Percentiles rank a stretch among this genome's conserved stretches.
Conservation (phyloP, 2,113 vertebrate genomes). For the Tor tambroides region DNA sequence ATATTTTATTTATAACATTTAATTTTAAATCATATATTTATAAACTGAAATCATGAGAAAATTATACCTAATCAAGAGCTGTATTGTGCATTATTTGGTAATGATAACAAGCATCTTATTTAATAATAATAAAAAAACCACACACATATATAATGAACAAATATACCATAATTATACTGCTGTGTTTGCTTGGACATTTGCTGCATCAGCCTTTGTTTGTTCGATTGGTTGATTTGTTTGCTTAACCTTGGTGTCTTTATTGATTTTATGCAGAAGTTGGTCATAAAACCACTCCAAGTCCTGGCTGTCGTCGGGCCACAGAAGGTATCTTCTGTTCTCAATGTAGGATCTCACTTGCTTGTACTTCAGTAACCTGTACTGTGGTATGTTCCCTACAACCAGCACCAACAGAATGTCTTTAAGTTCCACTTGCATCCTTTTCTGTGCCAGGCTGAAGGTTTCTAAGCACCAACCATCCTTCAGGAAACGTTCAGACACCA, state of each 20-base stretch:
- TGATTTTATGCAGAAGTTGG: slow-evolving; percentile 76
- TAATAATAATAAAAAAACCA: not conserved
- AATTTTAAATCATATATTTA: not conserved
- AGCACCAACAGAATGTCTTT: slow-evolving; percentile 81
- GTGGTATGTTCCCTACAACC: slow-evolving; percentile 84
- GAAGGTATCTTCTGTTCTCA: slow-evolving; percentile 77
- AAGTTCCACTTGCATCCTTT: slow-evolving; percentile 77
- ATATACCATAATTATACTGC: not conserved
- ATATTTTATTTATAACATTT: not conserved
- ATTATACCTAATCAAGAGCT: not conserved
- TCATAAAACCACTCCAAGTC: slow-evolving; percentile 86
- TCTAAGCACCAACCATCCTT: slow-evolving; percentile 92
- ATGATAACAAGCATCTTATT: not conserved
- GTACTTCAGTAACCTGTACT: slow-evolving; percentile 84
- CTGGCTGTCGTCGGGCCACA: slow-evolving; percentile 88
- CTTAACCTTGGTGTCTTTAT: slow-evolving; percentile 71
- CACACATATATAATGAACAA: not conserved
- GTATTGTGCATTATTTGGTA: not conserved
- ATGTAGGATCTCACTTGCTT: slow-evolving; percentile 77
- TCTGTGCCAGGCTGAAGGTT: slow-evolving; percentile 84
- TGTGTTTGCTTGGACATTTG: not conserved
- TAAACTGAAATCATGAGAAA: not conserved
- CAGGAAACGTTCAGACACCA: slow-evolving; percentile 87
- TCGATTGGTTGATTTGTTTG: slow-evolving; percentile 4
- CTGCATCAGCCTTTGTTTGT: not conserved